Evolutionary conservation across 2,113 vertebrate genomes (phyloP), one percentile per base, ranked within the genome.

Genomic region (Xiphorhynchus elegans): DNA sequence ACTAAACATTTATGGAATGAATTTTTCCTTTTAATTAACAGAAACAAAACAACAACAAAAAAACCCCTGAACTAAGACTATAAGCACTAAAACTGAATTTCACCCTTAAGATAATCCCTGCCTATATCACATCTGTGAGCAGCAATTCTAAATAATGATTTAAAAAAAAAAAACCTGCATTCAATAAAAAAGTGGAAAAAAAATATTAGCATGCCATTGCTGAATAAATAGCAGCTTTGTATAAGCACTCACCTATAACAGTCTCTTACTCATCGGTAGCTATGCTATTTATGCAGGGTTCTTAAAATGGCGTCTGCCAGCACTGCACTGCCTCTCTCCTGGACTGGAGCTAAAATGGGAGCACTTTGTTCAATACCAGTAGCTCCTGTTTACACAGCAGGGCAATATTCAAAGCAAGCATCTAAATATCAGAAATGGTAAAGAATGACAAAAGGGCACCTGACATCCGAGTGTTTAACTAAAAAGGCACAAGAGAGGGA

Each of bases 241-340:
- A 98, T 95, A 97, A 98, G 97, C 97, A 98, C 98, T 98, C 98
- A 98, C 98, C 98, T 98, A 98, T 98, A 98, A 98, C 98, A 98
- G 98, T 98, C 97, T 97, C 98, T 98, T 98, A 98, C 97, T 98
- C 98, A 98, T 98, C 98, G 97, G 97, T 97, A 98, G 98, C 98
- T 98, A 98, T 98, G 98, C 97, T 98, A 98, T 98, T 98, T 98
- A 98, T 98, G 98, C 98, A 98, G 98, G 97, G 97, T 97, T 98
- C 98, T 97, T 98, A 98, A 98, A 98, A 98, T 98, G 98, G 98
- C 98, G 98, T 98, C 98, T 98, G 98, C 97, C 97, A 98, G 97
- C 96, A 97, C 97, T 97, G 96, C 97, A 97, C 97, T 98, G 98
- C 98, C 98, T 98, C 98, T 97, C 94, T 98, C 97, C 98, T 98